Evolutionary conservation across 2,888 invertebrate species (phyloP).

Genomic region (Chelonus formosanus): DNA sequence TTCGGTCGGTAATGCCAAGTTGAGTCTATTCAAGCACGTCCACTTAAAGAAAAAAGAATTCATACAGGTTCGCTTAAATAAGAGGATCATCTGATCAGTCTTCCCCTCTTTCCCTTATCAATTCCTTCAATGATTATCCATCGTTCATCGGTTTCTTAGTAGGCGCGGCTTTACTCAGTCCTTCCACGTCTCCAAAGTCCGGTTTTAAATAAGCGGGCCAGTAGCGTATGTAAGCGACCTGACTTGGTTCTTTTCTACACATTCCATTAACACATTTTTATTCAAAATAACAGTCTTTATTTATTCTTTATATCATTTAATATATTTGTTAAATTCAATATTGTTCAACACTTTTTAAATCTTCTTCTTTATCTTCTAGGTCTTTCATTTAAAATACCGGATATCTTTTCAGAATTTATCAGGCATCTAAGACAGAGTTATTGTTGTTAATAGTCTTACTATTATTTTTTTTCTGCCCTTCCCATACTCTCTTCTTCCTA

Average conservation of each 20-base stretch:
- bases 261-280: conserved; percentile 7
- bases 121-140: background rate
- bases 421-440: conserved; percentile 1
- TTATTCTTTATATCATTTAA: background rate
- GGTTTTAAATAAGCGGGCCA: conserved; percentile 46
- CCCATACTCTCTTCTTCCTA: conserved; percentile 31
- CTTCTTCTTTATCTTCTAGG: background rate
- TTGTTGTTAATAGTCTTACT: background rate
- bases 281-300: conserved; percentile 12
- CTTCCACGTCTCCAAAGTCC: conserved; percentile 34
- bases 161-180: conserved; percentile 7
- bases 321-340: background rate
- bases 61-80: background rate
- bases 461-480: conserved; percentile 12
- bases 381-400: background rate
- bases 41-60: background rate
- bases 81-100: background rate
- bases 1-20: conserved; percentile 43
- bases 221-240: conserved; percentile 32
- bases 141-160: background rate
- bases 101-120: background rate
- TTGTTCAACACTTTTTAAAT: background rate
- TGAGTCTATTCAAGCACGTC: no score
- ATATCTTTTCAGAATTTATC: conserved; percentile 3
- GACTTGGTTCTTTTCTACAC: conserved; percentile 6